Evolutionary conservation across 2,888 invertebrate species (phyloP).

Genomic region (Junonia oenone): DNA sequence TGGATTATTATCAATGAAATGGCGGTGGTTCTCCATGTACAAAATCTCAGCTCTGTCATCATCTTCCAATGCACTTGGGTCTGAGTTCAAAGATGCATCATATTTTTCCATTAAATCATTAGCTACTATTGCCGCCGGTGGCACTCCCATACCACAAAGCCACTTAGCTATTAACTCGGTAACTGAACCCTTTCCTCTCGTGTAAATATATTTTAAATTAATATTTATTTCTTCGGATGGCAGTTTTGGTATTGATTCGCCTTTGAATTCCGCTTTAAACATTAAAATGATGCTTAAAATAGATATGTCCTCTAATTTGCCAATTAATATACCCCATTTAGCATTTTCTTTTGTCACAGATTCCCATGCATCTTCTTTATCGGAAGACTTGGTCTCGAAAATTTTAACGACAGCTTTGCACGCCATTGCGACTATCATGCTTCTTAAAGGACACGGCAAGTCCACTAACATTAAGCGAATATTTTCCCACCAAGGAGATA

Average conservation of each 20-base stretch:
- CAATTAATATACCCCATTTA: conserved; percentile 91
- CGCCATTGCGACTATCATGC: conserved; percentile 89
- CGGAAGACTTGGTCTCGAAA: conserved; percentile 60
- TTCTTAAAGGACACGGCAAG: conserved; percentile 86
- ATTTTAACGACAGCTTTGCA: conserved; percentile 86
- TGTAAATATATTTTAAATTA: conserved; percentile 83
- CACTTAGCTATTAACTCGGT: conserved; percentile 93
- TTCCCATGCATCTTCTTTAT: conserved; percentile 85
- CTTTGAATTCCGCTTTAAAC: conserved; percentile 62
- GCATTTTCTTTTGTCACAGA: conserved; percentile 91
- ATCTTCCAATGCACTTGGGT: conserved; percentile 35
- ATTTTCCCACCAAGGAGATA: conserved; percentile 90
- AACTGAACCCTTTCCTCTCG: conserved; percentile 88
- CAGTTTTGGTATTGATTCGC: conserved; percentile 73
- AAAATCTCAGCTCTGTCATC: conserved; percentile 49
- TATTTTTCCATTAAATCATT: conserved; percentile 60
- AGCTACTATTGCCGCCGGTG: conserved; percentile 81
- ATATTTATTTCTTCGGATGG: conserved; percentile 78
- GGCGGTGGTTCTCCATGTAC: conserved; percentile 55
- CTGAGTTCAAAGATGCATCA: conserved; percentile 40
- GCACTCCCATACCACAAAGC: conserved; percentile 86
- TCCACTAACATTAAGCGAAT: conserved; percentile 86
- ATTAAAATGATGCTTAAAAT: conserved; percentile 85
- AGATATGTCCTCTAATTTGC: conserved; percentile 93
- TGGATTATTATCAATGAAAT: conserved; percentile 58